Evolutionary conservation across 1,140 invertebrate species (phyloP).

Genomic region (Ctenoplectra terminalis): DNA sequence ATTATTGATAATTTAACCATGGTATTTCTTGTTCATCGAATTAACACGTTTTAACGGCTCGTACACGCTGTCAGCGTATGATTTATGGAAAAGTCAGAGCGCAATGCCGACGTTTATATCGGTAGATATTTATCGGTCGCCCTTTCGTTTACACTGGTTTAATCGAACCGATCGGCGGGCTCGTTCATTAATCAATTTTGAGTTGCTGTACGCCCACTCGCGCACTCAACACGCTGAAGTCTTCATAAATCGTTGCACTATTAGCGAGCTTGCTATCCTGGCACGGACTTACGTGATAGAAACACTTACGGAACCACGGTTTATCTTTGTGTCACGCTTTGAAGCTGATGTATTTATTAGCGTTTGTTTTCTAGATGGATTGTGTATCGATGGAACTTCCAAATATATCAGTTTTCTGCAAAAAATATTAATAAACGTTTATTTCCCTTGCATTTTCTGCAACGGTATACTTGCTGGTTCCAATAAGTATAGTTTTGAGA

Average conservation of each 20-base stretch:
- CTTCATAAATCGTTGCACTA: constrained; percentile 65
- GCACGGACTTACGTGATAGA: constrained; percentile 16
- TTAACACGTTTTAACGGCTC: constrained; percentile 53
- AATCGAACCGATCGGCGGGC: constrained; percentile 67
- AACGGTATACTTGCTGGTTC: too few species aligned
- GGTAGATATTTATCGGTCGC: constrained; percentile 71
- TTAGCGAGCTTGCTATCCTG: constrained; percentile 8
- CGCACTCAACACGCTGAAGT: constrained; percentile 56
- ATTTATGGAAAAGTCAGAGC: constrained; percentile 65
- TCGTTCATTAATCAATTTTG: constrained; percentile 71
- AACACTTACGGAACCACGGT: constrained; percentile 4
- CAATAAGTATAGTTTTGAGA: too few species aligned
- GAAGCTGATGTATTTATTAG: neutral
- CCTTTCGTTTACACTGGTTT: constrained; percentile 71
- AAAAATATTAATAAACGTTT: too few species aligned
- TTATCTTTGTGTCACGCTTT: neutral
- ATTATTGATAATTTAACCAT: constrained; percentile 15
- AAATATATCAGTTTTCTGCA: too few species aligned
- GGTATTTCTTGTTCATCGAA: constrained; percentile 43
- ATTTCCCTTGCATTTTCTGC: too few species aligned
- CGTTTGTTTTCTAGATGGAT: neutral
- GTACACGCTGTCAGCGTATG: constrained; percentile 37
- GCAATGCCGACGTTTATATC: constrained; percentile 69
- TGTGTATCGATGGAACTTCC: neutral
- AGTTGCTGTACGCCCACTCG: constrained; percentile 56